Evolutionary conservation across 2,888 invertebrate species (phyloP), one percentile per base, ranked within the genome.

Genomic region (Halictus ligatus): DNA sequence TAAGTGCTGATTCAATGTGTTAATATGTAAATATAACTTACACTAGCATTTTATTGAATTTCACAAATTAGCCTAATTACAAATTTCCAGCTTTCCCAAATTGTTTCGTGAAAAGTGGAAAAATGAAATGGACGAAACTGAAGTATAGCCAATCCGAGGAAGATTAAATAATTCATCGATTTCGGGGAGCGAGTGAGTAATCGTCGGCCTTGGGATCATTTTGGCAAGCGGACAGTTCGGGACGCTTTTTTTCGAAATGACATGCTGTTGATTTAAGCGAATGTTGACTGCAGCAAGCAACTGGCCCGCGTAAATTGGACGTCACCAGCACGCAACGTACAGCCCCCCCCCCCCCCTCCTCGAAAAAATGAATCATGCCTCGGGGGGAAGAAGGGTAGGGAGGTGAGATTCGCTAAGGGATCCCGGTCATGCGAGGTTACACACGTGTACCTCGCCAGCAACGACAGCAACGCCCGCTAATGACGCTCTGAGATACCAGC

Each of bases 401-500:
- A 89, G 87, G 91, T 81, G 89, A 91, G 89, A 91, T 91, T 92
- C 89, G 91, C 91, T 90, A 89, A 91, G 89, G 92, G 86, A 89
- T 90, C 91, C 89, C 89, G 90, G 92, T 93, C 93, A 93, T 92
- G 93, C 93, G 91, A 92, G 92, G 89, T 89, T 91, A 89, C 91
- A 91, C 91, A 90, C 89, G 89, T 89, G 90, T 91, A 89, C 89
- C 88, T 88, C 90, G 84, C 83, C 81, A 91, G 87, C 92, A 92
- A 89, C 92, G 89, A 91, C 92, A 92, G 92, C 92, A 89, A 92
- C 92, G 92, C 91, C 94, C 92, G 94, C 95, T 95, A 95, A 95
- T 95, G 94, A 94, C 94, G 94, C 94, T 91, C 89, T 84, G 91
- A 94, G 94, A 95, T 95, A 94, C 92, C 93, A 92, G 92, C 91